These are phyloP conservation scores for Onthophagus taurus DNA, from an alignment of 1,140 invertebrate genomes.

Conservation along the genomic window DNA sequence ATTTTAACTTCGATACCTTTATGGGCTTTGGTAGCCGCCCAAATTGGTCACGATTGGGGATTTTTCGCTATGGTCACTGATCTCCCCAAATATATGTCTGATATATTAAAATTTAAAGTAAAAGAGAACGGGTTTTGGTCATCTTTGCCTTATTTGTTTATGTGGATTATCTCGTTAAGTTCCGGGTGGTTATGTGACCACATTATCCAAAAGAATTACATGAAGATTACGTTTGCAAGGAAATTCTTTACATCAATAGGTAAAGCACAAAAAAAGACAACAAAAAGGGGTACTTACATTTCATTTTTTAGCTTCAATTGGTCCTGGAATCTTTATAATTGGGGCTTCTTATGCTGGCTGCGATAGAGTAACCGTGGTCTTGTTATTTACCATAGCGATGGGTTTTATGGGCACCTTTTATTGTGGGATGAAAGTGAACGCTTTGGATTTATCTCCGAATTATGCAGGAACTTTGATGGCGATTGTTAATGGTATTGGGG, in stretches of 20 bases:
- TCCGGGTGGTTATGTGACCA: slow-evolving; percentile 59
- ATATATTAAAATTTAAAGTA: slow-evolving; percentile 77
- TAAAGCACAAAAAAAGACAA: too few relatives aligned
- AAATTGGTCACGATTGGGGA: slow-evolving; percentile 86
- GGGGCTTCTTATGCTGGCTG: slow-evolving; percentile 74
- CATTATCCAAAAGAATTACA: slow-evolving; percentile 48
- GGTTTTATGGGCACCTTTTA: slow-evolving; percentile 67
- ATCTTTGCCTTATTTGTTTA: slow-evolving; percentile 58
- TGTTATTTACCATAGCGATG: slow-evolving; percentile 61
- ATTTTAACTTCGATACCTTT: slow-evolving; percentile 67
- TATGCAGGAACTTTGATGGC: slow-evolving; percentile 76
- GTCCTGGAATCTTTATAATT: slow-evolving; percentile 68
- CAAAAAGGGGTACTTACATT: too few relatives aligned
- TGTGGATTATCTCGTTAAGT: slow-evolving; percentile 62
- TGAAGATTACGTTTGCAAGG: slow-evolving; percentile 51
- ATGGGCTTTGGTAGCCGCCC: slow-evolving; percentile 62
- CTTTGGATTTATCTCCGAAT: slow-evolving; percentile 73
- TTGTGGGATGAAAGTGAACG: slow-evolving; percentile 69
- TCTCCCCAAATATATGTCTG: slow-evolving; percentile 85
- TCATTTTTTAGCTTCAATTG: slow-evolving; percentile 51
- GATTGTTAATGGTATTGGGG: slow-evolving; percentile 74
- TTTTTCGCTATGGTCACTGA: slow-evolving; percentile 91
- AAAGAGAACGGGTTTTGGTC: slow-evolving; percentile 58
- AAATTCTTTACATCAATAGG: slow-evolving; percentile 66
- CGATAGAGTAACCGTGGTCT: slow-evolving; percentile 50